Base-by-base conservation (phyloP, 1,140 invertebrate species). In the Rhagoletis zephyria region DNA sequence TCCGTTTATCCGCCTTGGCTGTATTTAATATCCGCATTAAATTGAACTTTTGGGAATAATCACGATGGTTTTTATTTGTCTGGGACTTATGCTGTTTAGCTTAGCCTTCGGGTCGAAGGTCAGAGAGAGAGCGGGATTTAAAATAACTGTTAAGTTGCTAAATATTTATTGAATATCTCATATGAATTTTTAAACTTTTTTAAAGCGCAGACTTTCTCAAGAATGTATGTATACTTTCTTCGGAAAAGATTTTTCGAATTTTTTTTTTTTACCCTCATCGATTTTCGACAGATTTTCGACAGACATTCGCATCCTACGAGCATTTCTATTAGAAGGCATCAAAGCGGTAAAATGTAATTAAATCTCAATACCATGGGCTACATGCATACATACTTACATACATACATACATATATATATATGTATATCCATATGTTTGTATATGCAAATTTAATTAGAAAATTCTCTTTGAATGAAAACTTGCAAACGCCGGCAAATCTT, bases 31-130 rank as follows among this genome's bases (percentile, higher is more conserved):
- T 85, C 19, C 56, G 59, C 85, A 85, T 85, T 85, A 61, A 85
- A 61, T 85, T 85, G 59, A 85, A 85, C 85, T 85, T 85, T 85
- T 85, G 85, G 85, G 85, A 61, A 85, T 85, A 85, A 85, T 85
- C 85, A 42, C 12, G 74, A 81, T 81, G 48, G 56, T 48, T 85
- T 85, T 85, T 85, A 85, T 85, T 85, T 85, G 85, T 12, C 63
- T 85, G 85, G 60, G 30, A 63, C 19, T 56, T 14, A 56, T 19
- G 19, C 16, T 81, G 74, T 19, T 56, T 56, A 3, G n/a, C 74
- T 81, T 19, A 19, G 48, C 19, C 48, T 19, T 2, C 56, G 74
- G 48, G 51, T 56, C 59, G 60, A 60, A 85, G 30, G 51, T 48
- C 51, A 1, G 30, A 30, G 30, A 30, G 30, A 81, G 19, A 19